These are phyloP conservation scores for Apodemia duryi DNA, from an alignment of 2,888 invertebrate genomes.

Conservation along the genomic window DNA sequence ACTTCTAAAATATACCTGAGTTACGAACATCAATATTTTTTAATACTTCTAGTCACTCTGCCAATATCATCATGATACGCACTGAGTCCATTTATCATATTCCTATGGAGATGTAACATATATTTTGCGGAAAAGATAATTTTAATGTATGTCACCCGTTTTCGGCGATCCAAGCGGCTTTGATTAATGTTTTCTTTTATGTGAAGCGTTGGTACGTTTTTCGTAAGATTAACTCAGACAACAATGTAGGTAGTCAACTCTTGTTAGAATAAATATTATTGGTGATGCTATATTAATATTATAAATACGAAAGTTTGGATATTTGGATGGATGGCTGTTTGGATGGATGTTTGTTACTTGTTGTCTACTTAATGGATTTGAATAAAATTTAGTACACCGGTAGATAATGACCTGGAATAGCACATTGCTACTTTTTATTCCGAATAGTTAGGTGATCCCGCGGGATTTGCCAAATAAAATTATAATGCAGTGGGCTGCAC, in stretches of 20 bases:
- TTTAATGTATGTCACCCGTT: conserved; percentile 14
- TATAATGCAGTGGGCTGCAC: too few species aligned
- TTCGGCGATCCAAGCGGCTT: neutral
- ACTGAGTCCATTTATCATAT: neutral
- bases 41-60: conserved; percentile 11
- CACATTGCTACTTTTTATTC: too few species aligned
- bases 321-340: too few species aligned
- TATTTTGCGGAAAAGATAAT: conserved; percentile 13
- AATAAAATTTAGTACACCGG: too few species aligned
- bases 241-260: neutral
- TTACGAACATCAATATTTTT: conserved; percentile 8
- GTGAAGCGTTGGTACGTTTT: conserved; percentile 16
- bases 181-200: conserved; percentile 22
- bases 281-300: neutral
- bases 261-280: neutral
- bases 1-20: neutral
- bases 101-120: conserved; percentile 9
- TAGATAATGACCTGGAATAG: too few species aligned
- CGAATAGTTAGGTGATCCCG: too few species aligned
- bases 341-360: too few species aligned
- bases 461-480: too few species aligned
- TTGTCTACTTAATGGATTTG: too few species aligned
- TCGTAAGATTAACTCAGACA: conserved; percentile 7
- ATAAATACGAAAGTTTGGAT: too few species aligned
- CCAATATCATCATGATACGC: conserved; percentile 5